Evolutionary conservation across 2,113 vertebrate species (phyloP).

Genomic region (Heterocephalus glaber): DNA sequence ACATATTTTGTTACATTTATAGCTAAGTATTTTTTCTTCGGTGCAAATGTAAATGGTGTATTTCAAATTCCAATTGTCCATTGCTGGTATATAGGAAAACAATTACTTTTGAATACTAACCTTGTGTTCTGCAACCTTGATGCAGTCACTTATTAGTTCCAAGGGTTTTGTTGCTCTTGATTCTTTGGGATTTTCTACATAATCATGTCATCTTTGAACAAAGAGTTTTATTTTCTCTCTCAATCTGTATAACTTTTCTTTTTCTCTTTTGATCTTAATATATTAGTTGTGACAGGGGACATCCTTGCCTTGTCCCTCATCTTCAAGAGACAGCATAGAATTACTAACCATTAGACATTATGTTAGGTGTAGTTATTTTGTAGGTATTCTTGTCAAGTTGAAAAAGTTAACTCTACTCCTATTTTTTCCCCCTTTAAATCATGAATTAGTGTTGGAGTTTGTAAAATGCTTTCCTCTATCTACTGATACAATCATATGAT

Average conservation of each 20-base stretch:
- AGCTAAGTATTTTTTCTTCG: neutral
- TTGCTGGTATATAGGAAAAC: neutral
- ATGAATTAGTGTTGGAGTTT: neutral
- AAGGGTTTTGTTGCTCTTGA: neutral
- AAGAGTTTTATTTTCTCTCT: neutral
- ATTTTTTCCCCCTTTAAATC: neutral
- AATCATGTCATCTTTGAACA: neutral
- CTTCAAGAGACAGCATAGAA: neutral
- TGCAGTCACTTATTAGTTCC: neutral
- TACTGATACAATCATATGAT: neutral
- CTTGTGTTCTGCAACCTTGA: neutral
- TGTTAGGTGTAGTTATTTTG: neutral
- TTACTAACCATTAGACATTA: neutral
- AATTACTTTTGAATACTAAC: neutral
- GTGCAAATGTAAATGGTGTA: neutral
- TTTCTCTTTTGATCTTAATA: neutral
- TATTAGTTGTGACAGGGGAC: neutral
- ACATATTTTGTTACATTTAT: neutral
- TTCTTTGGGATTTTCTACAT: slow-evolving; percentile 6
- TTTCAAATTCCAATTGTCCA: neutral
- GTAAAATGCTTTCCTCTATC: neutral
- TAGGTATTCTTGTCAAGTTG: neutral
- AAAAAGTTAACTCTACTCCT: neutral
- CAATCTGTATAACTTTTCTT: neutral
- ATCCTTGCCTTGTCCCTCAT: neutral